Base-by-base conservation (phyloP, 2,113 vertebrate species). In the Chaenogobius annularis region DNA sequence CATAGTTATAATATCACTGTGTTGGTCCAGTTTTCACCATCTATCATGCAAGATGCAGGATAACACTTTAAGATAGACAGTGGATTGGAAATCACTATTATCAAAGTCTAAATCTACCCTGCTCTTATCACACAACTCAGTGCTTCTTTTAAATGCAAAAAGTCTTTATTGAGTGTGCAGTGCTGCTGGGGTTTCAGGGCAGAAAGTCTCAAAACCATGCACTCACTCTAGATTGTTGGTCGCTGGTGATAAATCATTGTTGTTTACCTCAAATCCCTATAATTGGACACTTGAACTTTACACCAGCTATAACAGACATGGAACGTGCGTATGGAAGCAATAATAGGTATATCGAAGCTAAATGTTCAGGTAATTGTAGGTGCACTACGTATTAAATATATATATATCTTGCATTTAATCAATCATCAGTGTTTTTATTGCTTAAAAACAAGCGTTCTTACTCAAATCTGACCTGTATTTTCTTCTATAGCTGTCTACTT, bases 31-130 rank as follows among this genome's bases (percentile, higher is more conserved):
- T 69, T 69, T 75, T 46, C 68, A 69, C 10, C 14, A 55, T 44
- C 48, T 58, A 66, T n/a, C 43, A 19, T 46, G 22, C 56, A 31
- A 43, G 26, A 80, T 52, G 43, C 23, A 61, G 35, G 58, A 35
- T 26, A 26, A 7, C 17, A 46, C 44, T 46, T 40, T 40, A 31
- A 31, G 26, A 1, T 31, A 31, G 47, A 61, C 73, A 1, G 73
- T 26, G 22, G 48, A 84, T 72, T 77, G 52, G 69, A 84, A 84
- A 77, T 73, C 58, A 23, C 44, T 50, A 1, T 40, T 55, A 31
- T 72, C 68, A 46, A 55, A 72, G 68, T 74, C n/a, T 26, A 75
- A 52, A 58, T 81, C 35, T 72, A 56, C 26, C 73, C 69, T 11
- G 44, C 10, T 31, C 35, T 22, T 63, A 77, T 40, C 10, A 56